Percentiles rank a stretch among this genome's conserved stretches.
phyloP scores from a whole-genome alignment of 2,113 vertebrate species.

The Daubentonia madagascariensis region DNA sequence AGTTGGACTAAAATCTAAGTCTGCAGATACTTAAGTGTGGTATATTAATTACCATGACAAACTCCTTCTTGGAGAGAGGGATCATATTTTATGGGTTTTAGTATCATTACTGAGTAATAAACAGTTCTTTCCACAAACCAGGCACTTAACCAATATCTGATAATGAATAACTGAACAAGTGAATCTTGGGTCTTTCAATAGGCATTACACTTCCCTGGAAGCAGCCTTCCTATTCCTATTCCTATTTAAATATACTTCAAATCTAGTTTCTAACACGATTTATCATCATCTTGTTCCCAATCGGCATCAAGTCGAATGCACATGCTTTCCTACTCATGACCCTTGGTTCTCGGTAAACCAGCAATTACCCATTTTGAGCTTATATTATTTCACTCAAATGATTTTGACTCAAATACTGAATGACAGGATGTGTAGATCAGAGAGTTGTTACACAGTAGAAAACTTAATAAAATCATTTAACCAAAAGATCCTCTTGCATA shows the following conservation, averaged over 20 bases:
- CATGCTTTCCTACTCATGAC: not conserved
- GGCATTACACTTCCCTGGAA: not conserved
- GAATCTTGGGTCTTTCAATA: not conserved
- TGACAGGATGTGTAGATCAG: not conserved
- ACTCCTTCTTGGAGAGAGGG: not conserved
- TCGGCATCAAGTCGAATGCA: not conserved
- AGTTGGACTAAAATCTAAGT: not conserved
- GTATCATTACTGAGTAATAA: not conserved
- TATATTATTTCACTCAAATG: not conserved
- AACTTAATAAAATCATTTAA: slow-evolving; percentile 9
- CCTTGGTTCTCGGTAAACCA: not conserved
- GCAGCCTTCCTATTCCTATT: not conserved
- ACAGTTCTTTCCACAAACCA: not conserved
- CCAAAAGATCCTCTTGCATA: not conserved
- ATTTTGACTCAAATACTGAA: slow-evolving; percentile 10
- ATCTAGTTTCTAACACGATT: not conserved
- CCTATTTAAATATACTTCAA: not conserved
- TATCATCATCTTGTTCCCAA: not conserved
- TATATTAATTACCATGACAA: not conserved
- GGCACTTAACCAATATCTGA: not conserved
- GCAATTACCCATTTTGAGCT: not conserved
- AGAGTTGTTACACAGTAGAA: not conserved
- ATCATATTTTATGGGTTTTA: not conserved
- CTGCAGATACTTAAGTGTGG: not conserved
- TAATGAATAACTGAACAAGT: not conserved